phyloP scores from a whole-genome alignment of 2,797 vertebrate genomes.

The Buceros bicornis region DNA sequence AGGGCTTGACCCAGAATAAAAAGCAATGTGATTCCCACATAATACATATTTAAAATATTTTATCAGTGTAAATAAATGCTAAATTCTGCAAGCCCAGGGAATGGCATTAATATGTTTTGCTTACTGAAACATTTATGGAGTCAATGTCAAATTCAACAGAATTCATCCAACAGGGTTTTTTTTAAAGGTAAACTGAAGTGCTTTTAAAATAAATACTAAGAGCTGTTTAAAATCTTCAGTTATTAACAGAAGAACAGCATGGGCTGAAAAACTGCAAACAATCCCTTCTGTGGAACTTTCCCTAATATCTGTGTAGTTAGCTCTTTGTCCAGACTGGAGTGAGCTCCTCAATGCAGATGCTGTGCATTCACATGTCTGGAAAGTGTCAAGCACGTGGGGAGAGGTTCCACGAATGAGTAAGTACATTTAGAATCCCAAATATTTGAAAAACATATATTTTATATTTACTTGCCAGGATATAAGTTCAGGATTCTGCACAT shows the following conservation, averaged over 20 bases:
- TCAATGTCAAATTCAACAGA: constrained; percentile 17
- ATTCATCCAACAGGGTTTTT: background rate
- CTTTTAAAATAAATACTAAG: constrained; percentile 57
- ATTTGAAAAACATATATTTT: background rate
- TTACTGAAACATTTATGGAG: constrained; percentile 69
- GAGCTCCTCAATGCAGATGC: background rate
- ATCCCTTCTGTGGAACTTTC: background rate
- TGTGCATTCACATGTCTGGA: background rate
- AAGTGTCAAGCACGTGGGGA: background rate
- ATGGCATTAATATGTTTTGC: constrained; percentile 11
- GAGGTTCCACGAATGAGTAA: background rate
- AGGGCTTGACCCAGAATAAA: background rate
- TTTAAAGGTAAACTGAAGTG: constrained; percentile 36
- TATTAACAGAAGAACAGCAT: constrained; percentile 48
- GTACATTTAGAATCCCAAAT: background rate
- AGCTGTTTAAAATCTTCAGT: constrained; percentile 53
- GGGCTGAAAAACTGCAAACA: constrained; percentile 15
- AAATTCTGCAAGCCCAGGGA: constrained; percentile 21
- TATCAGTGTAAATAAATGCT: constrained; percentile 61
- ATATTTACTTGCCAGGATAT: background rate
- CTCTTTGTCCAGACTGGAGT: background rate
- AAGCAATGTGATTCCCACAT: background rate
- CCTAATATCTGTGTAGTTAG: background rate
- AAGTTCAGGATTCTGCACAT: background rate
- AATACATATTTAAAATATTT: constrained; percentile 52